Evolutionary conservation across 2,888 invertebrate species (phyloP).

Genomic region (Dicyrtomina minuta): DNA sequence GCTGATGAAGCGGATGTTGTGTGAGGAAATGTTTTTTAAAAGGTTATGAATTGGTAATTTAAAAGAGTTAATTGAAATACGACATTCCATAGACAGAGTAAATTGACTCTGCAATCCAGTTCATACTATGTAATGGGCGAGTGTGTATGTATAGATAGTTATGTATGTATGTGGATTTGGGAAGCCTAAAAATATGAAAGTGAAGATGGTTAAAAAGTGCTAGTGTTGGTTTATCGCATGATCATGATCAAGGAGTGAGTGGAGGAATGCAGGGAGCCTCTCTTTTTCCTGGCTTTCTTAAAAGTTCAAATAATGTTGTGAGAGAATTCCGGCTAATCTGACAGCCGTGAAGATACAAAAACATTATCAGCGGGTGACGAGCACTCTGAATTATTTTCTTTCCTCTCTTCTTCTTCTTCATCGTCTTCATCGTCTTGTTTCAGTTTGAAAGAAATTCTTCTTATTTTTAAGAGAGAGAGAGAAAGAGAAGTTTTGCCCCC

Average conservation of each 20-base stretch:
- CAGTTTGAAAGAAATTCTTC: constrained; percentile 31
- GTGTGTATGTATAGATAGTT: no score
- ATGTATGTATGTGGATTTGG: no score
- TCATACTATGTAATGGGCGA: no score
- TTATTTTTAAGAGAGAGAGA: constrained; percentile 5
- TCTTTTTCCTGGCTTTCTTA: constrained; percentile 4
- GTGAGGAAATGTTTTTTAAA: no score
- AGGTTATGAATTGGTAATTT: no score
- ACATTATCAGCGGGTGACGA: constrained; percentile 39
- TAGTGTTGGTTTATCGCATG: not conserved
- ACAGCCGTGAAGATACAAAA: constrained; percentile 43
- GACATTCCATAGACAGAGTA: no score
- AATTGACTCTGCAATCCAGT: no score
- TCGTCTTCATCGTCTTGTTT: constrained; percentile 13
- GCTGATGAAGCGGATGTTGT: not conserved
- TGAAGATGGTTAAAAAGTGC: no score
- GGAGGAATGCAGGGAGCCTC: not conserved
- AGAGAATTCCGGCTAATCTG: constrained; percentile 36
- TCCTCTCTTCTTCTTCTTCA: constrained; percentile 4
- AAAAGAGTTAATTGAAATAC: no score
- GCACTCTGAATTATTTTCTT: constrained; percentile 25
- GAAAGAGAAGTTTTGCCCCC: constrained; percentile 9
- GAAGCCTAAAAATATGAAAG: no score
- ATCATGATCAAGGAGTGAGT: constrained; percentile 7
- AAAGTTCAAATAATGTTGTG: constrained; percentile 29